Conservation (phyloP, 2,888 invertebrate species). For the Rhodophaea formosa region DNA sequence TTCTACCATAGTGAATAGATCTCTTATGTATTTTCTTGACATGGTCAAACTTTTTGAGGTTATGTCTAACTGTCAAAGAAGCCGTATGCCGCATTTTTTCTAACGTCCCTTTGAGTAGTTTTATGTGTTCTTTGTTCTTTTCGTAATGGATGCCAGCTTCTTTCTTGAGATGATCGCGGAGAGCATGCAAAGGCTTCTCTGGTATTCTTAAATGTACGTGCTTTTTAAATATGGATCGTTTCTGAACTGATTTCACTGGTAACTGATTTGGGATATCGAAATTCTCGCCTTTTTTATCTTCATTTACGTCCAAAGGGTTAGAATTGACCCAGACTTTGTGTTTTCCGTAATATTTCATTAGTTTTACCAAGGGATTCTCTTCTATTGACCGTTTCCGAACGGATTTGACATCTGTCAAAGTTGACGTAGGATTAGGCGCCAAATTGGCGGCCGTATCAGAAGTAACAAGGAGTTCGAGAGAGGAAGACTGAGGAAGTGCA, state of each 20-base stretch:
- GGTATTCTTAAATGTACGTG: conserved; percentile 28
- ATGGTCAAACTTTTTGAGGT: conserved; percentile 22
- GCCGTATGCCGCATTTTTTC: conserved; percentile 33
- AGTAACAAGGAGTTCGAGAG: conserved; percentile 27
- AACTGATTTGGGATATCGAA: conserved; percentile 46
- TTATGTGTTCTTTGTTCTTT: conserved; percentile 31
- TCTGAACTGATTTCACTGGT: conserved; percentile 27
- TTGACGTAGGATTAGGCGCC: conserved; percentile 31
- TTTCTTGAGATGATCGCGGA: conserved; percentile 36
- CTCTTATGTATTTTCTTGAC: conserved; percentile 33
- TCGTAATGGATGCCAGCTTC: conserved; percentile 33
- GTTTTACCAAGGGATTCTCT: conserved; percentile 40
- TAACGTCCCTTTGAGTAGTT: conserved; percentile 36
- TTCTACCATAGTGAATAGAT: conserved; percentile 35
- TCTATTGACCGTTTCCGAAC: conserved; percentile 46
- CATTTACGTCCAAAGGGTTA: conserved; percentile 33
- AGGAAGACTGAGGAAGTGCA: conserved; percentile 3
- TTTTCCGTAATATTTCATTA: conserved; percentile 59
- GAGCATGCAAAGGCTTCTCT: conserved; percentile 38
- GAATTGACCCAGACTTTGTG: conserved; percentile 57
- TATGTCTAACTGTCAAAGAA: conserved; percentile 10
- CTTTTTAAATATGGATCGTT: conserved; percentile 33
- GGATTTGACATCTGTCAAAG: conserved; percentile 31
- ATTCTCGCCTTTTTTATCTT: conserved; percentile 10
- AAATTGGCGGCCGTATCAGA: conserved; percentile 28